Percentiles rank a stretch among this genome's conserved stretches.
Evolutionary conservation across 2,113 vertebrate species (phyloP).

Genomic region (Coptodon rendalli): DNA sequence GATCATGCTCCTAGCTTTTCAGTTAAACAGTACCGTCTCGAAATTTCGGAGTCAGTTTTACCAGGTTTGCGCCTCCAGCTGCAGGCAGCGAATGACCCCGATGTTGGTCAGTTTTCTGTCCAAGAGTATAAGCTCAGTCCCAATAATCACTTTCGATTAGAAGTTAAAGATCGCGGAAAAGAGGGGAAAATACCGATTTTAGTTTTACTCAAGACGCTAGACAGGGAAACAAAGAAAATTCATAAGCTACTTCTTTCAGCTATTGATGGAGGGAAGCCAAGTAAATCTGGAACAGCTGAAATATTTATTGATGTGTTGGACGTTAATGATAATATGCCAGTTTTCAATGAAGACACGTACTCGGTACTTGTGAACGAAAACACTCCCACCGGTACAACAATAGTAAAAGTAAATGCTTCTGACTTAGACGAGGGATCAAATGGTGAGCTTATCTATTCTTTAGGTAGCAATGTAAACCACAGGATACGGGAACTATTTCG

Average conservation of each 20-base stretch:
- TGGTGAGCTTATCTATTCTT: background rate
- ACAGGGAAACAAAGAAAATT: constrained; percentile 42
- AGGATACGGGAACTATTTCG: background rate
- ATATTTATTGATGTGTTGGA: constrained; percentile 25
- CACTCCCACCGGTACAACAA: background rate
- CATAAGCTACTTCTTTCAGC: constrained; percentile 39
- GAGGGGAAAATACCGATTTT: constrained; percentile 22
- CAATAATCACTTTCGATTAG: constrained; percentile 61
- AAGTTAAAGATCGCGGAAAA: constrained; percentile 36
- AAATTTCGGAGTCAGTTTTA: constrained; percentile 47
- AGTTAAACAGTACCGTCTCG: constrained; percentile 15
- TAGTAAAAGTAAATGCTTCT: constrained; percentile 14
- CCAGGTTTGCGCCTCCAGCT: constrained; percentile 51
- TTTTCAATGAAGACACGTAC: constrained; percentile 26
- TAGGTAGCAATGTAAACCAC: background rate
- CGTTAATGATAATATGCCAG: constrained; percentile 50
- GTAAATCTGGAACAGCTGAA: background rate
- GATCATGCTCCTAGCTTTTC: constrained; percentile 60
- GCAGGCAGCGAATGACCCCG: constrained; percentile 38
- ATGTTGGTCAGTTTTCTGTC: constrained; percentile 31
- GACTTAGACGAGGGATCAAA: constrained; percentile 24
- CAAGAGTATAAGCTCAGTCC: constrained; percentile 53
- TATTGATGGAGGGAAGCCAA: constrained; percentile 44
- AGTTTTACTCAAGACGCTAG: constrained; percentile 51
- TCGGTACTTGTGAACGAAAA: background rate